phyloP scores from a whole-genome alignment of 1,140 invertebrate genomes.

The Caenorhabditis brenneri region DNA sequence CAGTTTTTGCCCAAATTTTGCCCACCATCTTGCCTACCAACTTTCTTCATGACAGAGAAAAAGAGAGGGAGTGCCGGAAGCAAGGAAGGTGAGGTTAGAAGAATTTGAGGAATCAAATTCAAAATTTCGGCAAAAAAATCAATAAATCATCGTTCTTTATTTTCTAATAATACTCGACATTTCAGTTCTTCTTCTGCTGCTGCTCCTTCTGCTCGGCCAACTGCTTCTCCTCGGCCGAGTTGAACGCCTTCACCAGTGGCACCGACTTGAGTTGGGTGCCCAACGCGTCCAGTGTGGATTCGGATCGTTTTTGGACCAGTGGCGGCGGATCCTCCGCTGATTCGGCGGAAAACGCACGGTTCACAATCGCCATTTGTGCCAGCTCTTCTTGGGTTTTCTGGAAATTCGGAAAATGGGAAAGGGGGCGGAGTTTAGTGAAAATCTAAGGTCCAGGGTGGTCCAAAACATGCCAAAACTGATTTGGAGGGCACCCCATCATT shows the following conservation, averaged over 20 bases:
- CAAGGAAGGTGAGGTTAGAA: too few relatives aligned
- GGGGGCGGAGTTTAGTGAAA: neutral
- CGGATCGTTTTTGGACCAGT: neutral
- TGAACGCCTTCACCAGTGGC: conserved; percentile 21
- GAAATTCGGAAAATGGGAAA: neutral
- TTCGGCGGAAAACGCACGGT: conserved; percentile 7
- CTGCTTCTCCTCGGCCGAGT: conserved; percentile 4
- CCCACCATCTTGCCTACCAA: too few relatives aligned
- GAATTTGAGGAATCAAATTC: too few relatives aligned
- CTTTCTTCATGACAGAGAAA: too few relatives aligned
- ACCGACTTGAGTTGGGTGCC: neutral
- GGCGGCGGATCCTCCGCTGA: neutral
- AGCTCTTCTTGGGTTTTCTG: conserved; percentile 23
- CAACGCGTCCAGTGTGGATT: neutral
- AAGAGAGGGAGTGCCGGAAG: too few relatives aligned
- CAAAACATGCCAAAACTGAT: too few relatives aligned
- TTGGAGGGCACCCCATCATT: too few relatives aligned
- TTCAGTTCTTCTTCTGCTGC: neutral
- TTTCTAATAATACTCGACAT: neutral
- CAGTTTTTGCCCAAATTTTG: too few relatives aligned
- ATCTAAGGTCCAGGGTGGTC: neutral
- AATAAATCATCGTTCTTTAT: neutral
- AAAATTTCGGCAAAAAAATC: neutral
- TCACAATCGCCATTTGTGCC: neutral
- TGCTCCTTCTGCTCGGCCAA: neutral